A percentile compares a stretch with the other conserved stretches of the same genome.
phyloP scores from a whole-genome alignment of 1,140 invertebrate genomes.

The Reticulitermes speratus region DNA sequence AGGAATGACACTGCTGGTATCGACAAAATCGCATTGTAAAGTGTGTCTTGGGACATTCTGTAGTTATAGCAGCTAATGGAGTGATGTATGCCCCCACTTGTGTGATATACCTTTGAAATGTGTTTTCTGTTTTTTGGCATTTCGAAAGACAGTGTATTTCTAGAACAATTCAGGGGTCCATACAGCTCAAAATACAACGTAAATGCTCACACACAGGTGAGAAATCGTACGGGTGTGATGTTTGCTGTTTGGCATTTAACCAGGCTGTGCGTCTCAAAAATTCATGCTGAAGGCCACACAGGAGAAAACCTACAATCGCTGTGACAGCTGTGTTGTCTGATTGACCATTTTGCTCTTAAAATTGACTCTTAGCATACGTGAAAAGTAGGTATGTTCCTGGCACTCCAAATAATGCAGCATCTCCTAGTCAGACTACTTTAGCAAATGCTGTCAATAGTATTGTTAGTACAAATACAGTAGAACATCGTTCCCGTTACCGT shows the following conservation, averaged over 20 bases:
- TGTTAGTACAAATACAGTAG: constrained; percentile 37
- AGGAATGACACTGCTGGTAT: constrained; percentile 50
- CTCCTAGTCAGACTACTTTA: not conserved
- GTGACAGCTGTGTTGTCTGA: constrained; percentile 83
- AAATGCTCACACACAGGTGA: constrained; percentile 90
- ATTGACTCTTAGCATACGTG: constrained; percentile 74
- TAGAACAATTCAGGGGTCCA: constrained; percentile 90
- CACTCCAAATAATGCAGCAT: constrained; percentile 44
- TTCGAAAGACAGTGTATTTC: constrained; percentile 86
- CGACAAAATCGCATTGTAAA: constrained; percentile 83
- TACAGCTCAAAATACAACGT: constrained; percentile 75
- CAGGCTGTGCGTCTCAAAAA: constrained; percentile 86
- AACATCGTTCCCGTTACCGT: too few relatives aligned
- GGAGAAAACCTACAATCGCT: constrained; percentile 52
- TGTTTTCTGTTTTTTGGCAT: constrained; percentile 87
- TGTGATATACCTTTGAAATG: too few relatives aligned
- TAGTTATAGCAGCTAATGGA: too few relatives aligned
- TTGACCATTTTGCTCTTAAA: constrained; percentile 77
- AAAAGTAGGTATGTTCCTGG: constrained; percentile 60
- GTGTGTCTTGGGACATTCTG: too few relatives aligned
- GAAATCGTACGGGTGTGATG: constrained; percentile 82
- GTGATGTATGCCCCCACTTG: too few relatives aligned
- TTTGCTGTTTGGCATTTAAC: constrained; percentile 80
- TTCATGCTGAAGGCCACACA: constrained; percentile 65
- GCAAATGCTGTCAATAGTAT: constrained; percentile 30